Conservation (phyloP, 2,888 invertebrate genomes). For the Physocephala rufipes region DNA sequence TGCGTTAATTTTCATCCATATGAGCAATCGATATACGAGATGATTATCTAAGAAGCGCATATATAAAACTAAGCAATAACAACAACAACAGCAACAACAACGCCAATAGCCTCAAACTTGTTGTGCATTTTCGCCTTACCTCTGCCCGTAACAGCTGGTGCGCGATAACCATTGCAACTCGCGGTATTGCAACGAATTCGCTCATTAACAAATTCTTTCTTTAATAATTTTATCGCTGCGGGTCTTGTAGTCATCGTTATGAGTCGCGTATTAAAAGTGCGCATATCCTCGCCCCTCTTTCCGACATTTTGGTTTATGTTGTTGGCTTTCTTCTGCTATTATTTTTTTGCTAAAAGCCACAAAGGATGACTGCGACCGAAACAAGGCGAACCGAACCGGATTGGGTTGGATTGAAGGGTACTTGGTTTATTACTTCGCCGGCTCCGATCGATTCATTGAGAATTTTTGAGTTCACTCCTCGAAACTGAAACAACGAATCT, state of each 20-base stretch:
- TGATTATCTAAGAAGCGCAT: conserved; percentile 32
- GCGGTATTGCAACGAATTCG: conserved; percentile 41
- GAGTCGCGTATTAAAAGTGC: neutral
- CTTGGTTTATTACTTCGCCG: conserved; percentile 39
- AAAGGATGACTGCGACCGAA: conserved; percentile 18
- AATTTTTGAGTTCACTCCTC: conserved; percentile 31
- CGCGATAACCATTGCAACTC: neutral
- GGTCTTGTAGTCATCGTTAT: conserved; percentile 38
- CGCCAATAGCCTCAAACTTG: conserved; percentile 46
- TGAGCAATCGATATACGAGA: conserved; percentile 35
- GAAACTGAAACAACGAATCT: conserved; percentile 51
- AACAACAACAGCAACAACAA: conserved; percentile 19
- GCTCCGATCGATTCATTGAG: conserved; percentile 33
- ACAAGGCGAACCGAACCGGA: neutral
- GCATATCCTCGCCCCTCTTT: too few relatives aligned
- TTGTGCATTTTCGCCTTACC: neutral
- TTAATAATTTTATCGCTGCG: conserved; percentile 51
- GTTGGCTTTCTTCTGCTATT: neutral
- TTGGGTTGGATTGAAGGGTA: neutral
- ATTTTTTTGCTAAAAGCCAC: conserved; percentile 22
- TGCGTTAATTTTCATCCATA: conserved; percentile 49
- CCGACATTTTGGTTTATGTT: neutral
- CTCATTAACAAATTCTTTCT: conserved; percentile 54
- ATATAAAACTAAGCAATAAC: conserved; percentile 27
- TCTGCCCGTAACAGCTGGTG: neutral